These are phyloP conservation scores for Gerris buenoi DNA, from an alignment of 1,140 invertebrate genomes.

Conservation along the genomic window DNA sequence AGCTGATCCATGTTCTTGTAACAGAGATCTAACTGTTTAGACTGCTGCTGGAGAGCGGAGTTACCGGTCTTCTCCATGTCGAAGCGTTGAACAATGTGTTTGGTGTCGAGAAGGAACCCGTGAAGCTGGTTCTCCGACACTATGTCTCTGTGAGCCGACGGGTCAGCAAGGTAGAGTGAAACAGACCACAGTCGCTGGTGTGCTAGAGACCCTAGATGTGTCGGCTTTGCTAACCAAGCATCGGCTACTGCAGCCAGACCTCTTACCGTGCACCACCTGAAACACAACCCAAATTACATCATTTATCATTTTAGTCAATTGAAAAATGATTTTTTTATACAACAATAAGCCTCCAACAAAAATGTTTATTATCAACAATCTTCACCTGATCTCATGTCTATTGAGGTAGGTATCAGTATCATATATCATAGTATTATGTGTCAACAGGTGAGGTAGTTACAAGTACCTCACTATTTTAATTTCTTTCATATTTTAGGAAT, in stretches of 20 bases:
- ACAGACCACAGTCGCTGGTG: constrained; percentile 10
- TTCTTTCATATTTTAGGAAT: too few relatives aligned
- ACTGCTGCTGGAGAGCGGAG: constrained; percentile 3
- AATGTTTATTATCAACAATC: too few relatives aligned
- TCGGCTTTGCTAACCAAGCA: constrained; percentile 17
- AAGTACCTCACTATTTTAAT: too few relatives aligned
- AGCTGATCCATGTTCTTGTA: constrained; percentile 5
- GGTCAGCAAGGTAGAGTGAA: constrained; percentile 9
- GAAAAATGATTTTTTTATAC: too few relatives aligned
- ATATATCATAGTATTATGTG: too few relatives aligned
- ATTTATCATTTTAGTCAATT: too few relatives aligned
- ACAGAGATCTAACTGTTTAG: constrained; percentile 5
- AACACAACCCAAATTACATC: too few relatives aligned
- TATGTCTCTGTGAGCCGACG: constrained; percentile 11
- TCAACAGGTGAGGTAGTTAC: too few relatives aligned
- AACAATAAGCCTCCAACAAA: too few relatives aligned
- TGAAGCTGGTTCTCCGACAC: constrained; percentile 16
- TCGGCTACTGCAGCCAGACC: constrained; percentile 29
- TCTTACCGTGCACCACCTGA: constrained; percentile 25
- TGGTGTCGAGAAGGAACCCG: constrained; percentile 16
- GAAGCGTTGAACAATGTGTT: constrained; percentile 11
- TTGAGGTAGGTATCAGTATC: too few relatives aligned
- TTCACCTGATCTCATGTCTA: too few relatives aligned
- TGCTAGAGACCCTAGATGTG: constrained; percentile 7
- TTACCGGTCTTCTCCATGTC: constrained; percentile 14